These are phyloP conservation scores for Hirundo rustica DNA, from an alignment of 2,797 vertebrate genomes.

Conservation along the genomic window DNA sequence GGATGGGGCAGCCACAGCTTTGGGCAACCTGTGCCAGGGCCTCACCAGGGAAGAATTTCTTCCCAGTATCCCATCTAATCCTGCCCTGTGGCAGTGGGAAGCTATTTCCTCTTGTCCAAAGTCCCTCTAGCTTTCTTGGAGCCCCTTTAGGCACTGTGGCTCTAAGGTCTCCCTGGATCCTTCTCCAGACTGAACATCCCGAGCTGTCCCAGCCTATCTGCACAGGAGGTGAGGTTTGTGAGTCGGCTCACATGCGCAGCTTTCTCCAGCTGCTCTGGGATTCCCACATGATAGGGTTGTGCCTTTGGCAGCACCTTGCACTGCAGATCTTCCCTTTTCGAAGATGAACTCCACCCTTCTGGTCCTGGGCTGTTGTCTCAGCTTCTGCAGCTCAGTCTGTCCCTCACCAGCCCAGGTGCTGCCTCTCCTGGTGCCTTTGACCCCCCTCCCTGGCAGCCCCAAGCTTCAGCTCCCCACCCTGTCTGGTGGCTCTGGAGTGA, in stretches of 20 bases:
- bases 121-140: background rate
- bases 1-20: background rate
- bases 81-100: background rate
- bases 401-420: background rate
- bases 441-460: background rate
- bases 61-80: background rate
- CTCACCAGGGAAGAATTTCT: background rate
- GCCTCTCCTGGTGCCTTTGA: background rate
- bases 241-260: background rate
- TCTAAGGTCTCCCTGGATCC: too few species aligned
- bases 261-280: background rate
- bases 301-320: background rate
- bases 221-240: background rate
- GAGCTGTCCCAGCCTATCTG: background rate
- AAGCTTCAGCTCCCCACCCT: background rate
- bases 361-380: background rate
- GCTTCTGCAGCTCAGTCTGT: background rate
- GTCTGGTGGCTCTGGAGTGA: background rate
- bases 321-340: background rate
- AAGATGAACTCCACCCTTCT: background rate
- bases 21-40: background rate
- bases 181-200: background rate
- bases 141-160: background rate
- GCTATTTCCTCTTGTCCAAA: background rate
- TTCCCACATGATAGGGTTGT: background rate